Conservation (phyloP, 1,140 invertebrate species). For the Holotrichia oblita region DNA sequence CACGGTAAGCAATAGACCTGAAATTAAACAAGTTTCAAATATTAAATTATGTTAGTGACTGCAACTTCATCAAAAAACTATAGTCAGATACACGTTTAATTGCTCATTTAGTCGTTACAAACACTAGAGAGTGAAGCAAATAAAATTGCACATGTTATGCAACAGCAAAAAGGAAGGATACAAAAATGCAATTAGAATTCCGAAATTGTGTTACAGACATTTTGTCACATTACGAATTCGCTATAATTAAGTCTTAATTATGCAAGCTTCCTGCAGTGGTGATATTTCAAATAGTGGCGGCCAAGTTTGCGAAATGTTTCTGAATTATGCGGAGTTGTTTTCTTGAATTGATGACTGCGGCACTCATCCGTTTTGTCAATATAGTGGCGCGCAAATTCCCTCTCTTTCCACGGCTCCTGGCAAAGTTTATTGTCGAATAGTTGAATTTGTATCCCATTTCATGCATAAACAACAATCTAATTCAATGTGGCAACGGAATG, state of each 20-base stretch:
- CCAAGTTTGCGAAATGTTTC: constrained; percentile 20
- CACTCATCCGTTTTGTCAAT: constrained; percentile 40
- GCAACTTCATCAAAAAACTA: background rate
- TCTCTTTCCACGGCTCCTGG: constrained; percentile 12
- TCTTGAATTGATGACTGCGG: constrained; percentile 40
- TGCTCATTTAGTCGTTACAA: background rate
- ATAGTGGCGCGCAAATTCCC: constrained; percentile 20
- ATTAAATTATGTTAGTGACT: background rate
- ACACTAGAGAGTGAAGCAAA: background rate
- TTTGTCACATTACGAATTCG: background rate
- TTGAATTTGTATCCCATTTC: constrained; percentile 36
- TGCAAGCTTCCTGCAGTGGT: constrained; percentile 4
- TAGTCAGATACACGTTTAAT: background rate
- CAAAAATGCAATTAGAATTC: background rate
- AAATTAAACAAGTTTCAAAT: background rate
- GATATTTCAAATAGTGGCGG: constrained; percentile 29
- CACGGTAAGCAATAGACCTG: background rate
- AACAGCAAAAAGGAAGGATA: background rate
- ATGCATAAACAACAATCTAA: constrained; percentile 37
- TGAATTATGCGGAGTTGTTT: constrained; percentile 32
- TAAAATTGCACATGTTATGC: background rate
- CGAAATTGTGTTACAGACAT: background rate
- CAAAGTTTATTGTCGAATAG: constrained; percentile 29
- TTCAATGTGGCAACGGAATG: constrained; percentile 26
- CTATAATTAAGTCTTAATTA: constrained; percentile 34